These are phyloP conservation scores for Frankliniella intonsa DNA, from an alignment of 2,888 invertebrate genomes.

Conservation along the genomic window DNA sequence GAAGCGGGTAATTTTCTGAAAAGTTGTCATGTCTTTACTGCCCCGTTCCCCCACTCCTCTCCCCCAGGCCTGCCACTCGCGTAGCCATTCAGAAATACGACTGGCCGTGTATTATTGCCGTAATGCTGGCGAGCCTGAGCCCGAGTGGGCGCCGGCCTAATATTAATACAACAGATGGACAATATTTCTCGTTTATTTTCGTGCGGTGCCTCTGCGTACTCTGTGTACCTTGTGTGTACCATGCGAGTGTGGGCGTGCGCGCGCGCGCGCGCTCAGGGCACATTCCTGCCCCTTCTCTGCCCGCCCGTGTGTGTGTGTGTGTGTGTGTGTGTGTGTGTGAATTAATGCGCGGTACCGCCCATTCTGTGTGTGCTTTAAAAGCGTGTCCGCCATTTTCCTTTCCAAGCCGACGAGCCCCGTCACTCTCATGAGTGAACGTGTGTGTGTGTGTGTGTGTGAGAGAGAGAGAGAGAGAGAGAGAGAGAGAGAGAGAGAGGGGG, in stretches of 20 bases:
- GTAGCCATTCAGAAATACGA: neutral
- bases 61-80: neutral
- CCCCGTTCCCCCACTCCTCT: neutral
- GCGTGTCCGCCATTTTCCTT: neutral
- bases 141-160: neutral
- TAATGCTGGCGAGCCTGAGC: neutral
- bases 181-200: neutral
- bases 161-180: neutral
- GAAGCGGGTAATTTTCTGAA: too few relatives aligned
- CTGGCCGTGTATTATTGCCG: neutral
- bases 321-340: too few relatives aligned
- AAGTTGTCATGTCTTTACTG: too few relatives aligned
- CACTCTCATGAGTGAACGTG: too few relatives aligned
- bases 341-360: neutral
- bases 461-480: too few relatives aligned
- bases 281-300: neutral
- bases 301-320: too few relatives aligned
- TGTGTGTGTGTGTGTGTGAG: too few relatives aligned
- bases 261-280: neutral
- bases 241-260: too few relatives aligned
- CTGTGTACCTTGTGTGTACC: neutral
- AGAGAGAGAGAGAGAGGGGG: neutral
- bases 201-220: neutral
- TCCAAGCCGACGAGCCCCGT: neutral
- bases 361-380: neutral